Evolutionary conservation across 1,140 invertebrate species (phyloP), one percentile per base, ranked within the genome.

Genomic region (Drosophila virilis): DNA sequence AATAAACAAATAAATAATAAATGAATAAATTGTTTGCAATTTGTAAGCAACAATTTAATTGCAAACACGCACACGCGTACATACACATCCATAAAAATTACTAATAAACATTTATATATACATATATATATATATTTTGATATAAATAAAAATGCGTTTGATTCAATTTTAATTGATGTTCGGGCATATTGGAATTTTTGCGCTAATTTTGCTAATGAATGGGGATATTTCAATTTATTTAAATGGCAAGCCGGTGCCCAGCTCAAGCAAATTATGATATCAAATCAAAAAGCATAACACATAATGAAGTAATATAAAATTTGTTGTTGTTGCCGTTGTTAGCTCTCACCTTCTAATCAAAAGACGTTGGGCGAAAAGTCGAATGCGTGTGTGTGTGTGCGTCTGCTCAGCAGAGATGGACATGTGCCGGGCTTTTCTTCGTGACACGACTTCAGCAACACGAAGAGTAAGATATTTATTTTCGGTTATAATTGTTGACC

Each of bases 251-350:
- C 9, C 45, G 50, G 50, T 6, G 50, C 4, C 6, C 28, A 55
- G 40, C 28, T 74, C 13, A 50, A 45, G 33, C 62, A 80, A 80
- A 80, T 79, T 84, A 71, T 80, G 77, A 73, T 60, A 83, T 83
- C 77, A 81, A 81, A 77, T 78, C 55, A 48, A 84, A 84, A 85
- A 86, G 77, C 80, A 77, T 77, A 57, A 28, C 55, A 67, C 69
- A 74, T 84, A 84, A 84, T 85, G 78, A 84, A 84, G 81, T 84
- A 84, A 85, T 85, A 84, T 75, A 84, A 77, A 77, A 73, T 67
- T 80, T 48, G 17, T 48, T 48, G 42, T 15, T 43, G 42, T 74
- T 70, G 74, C 54, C 77, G 61, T 65, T 62, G 51, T 70, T 64
- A 54, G 59, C 69, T 32, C 50, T 61, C 81, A 78, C 65, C 74